These are phyloP conservation scores for Pelecanoides urinatrix DNA, from an alignment of 2,113 vertebrate species.

Conservation along the genomic window DNA sequence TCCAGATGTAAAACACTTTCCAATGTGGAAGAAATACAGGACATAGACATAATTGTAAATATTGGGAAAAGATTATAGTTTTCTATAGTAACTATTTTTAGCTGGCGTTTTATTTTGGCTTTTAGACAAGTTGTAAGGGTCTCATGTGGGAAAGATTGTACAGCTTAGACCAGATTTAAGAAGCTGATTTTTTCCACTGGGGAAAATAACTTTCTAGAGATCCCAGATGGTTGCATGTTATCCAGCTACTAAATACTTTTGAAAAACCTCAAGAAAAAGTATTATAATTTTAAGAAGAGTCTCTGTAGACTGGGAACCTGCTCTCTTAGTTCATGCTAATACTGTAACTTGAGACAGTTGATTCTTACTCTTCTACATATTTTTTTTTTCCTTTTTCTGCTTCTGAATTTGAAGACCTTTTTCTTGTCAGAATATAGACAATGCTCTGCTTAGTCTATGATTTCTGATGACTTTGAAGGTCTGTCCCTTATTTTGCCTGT, in stretches of 20 bases:
- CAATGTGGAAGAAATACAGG: neutral
- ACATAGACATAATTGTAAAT: neutral
- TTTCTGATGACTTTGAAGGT: neutral
- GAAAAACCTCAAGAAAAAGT: neutral
- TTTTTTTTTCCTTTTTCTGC: neutral
- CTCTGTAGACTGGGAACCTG: neutral
- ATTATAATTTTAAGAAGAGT: neutral
- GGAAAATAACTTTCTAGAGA: neutral
- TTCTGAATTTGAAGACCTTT: neutral
- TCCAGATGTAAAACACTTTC: neutral
- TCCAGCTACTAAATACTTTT: neutral
- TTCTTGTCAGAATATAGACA: neutral
- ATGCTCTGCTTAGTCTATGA: neutral
- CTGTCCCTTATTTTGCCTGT: neutral
- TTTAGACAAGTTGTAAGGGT: neutral
- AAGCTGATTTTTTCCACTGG: neutral
- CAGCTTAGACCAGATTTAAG: slow-evolving; percentile 9
- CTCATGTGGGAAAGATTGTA: neutral
- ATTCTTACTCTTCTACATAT: neutral
- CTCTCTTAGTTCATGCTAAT: neutral
- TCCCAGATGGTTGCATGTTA: neutral
- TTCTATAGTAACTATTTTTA: slow-evolving; percentile 11
- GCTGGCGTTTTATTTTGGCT: neutral
- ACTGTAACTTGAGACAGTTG: neutral
- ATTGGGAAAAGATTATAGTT: neutral